These are phyloP conservation scores for Stichopus horrens DNA, from an alignment of 53 echinoderm and acorn worm species.

Conservation along the genomic window DNA sequence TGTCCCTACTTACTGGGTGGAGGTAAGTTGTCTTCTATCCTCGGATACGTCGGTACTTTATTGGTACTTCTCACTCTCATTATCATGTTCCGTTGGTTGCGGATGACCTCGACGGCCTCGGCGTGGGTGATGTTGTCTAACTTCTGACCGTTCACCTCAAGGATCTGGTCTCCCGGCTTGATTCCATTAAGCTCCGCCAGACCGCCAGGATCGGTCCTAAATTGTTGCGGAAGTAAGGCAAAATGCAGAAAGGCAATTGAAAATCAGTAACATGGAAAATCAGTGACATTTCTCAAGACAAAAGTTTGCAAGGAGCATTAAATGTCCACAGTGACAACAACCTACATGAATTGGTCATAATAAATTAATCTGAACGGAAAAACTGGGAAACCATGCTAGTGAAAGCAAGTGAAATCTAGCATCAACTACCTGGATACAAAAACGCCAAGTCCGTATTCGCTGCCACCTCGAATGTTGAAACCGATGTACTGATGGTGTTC, in stretches of 20 bases:
- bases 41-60: slow-evolving; percentile 62
- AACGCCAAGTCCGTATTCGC: slow-evolving; percentile 93
- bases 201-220: slow-evolving; percentile 82
- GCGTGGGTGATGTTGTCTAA: slow-evolving; percentile 79
- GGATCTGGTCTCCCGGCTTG: slow-evolving; percentile 84
- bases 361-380: too few relatives aligned
- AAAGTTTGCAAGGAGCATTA: too few relatives aligned
- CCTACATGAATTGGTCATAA: too few relatives aligned
- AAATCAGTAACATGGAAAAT: too few relatives aligned
- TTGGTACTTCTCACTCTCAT: slow-evolving; percentile 87
- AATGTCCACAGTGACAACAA: too few relatives aligned
- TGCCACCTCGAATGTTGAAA: slow-evolving; percentile 95
- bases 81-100: slow-evolving; percentile 80
- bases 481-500: slow-evolving; percentile 73
- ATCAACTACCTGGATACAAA: slow-evolving; percentile 90
- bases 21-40: slow-evolving; percentile 45
- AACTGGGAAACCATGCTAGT: too few relatives aligned
- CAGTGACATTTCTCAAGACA: too few relatives aligned
- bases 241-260: background rate
- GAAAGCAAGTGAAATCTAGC: too few relatives aligned
- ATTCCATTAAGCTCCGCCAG: slow-evolving; percentile 78
- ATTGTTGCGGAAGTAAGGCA: background rate
- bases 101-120: slow-evolving; percentile 76
- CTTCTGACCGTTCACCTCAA: slow-evolving; percentile 83
- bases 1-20: background rate